Conservation (phyloP, 2,797 vertebrate genomes). For the Rhinatrema bivittatum region DNA sequence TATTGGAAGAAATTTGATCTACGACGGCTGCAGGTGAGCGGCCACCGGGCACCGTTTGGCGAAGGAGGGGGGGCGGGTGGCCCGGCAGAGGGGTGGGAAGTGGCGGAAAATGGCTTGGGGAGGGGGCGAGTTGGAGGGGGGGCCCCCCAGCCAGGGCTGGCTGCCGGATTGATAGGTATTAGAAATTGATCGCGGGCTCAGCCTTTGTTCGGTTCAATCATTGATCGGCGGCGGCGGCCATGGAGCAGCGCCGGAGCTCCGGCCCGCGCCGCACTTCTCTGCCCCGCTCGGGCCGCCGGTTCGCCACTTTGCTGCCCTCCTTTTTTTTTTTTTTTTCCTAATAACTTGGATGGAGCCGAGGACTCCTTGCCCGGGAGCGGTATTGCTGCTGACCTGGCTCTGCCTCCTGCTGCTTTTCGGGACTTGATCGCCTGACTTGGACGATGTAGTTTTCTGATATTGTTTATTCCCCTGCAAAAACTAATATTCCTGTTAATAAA, state of each 20-base stretch:
- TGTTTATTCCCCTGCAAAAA: too few relatives aligned
- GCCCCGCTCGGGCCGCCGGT: conserved; percentile 19
- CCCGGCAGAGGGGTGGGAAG: conserved; percentile 11
- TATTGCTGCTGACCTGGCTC: too few relatives aligned
- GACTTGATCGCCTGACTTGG: too few relatives aligned
- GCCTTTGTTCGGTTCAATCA: conserved; percentile 97
- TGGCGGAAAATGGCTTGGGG: too few relatives aligned
- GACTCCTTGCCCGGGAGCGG: too few relatives aligned
- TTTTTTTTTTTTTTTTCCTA: too few relatives aligned
- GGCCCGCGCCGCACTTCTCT: conserved; percentile 35
- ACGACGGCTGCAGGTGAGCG: conserved; percentile 92
- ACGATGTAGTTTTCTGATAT: too few relatives aligned
- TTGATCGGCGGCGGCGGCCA: conserved; percentile 74
- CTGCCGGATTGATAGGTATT: conserved; percentile 78
- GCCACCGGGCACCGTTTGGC: conserved; percentile 46
- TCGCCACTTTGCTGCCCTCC: too few relatives aligned
- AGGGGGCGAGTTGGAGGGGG: conserved; percentile 2
- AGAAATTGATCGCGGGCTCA: conserved; percentile 86
- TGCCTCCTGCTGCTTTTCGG: too few relatives aligned
- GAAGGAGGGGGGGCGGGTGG: conserved; percentile 10
- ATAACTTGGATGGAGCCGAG: too few relatives aligned
- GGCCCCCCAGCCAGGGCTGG: neutral
- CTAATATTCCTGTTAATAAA: too few relatives aligned
- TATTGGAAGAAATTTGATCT: conserved; percentile 95
- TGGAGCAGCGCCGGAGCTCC: conserved; percentile 53